Evolutionary conservation across 2,797 vertebrate species (phyloP), one percentile per base, ranked within the genome.

Genomic region (Vespertilio murinus): DNA sequence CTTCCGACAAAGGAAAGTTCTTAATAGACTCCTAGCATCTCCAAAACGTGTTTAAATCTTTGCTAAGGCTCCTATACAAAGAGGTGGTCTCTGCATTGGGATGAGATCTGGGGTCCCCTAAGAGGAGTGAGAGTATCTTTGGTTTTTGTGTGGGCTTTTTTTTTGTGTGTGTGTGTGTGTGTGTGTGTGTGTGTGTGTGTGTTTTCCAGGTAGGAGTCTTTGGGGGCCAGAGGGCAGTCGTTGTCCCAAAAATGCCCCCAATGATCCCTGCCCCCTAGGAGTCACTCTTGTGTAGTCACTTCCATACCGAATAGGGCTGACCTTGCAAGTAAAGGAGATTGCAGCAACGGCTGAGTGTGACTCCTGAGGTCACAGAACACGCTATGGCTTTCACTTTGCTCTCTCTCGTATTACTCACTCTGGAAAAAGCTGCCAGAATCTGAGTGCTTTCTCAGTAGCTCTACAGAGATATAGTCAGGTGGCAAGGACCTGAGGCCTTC

Each of bases 1-100:
- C 71, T 83, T 92, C 86, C 59, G 61, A 93, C 67, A 92, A 42
- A 88, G 81, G 13, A 90, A 93, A 89, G 45, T 69, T 61, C 65
- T 93, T 86, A 65, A 71, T 28, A 78, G 42, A 82, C 17, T 56
- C 65, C 30, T 45, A 90, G 28, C 30, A 90, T 79, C 54, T 73
- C 73, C 45, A 94, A 85, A 91, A 79, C 59, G 42, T 69, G 23
- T 65, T 82, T 88, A 84, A 81, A 11, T 75, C 91, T 28, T 38
- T 77, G 49, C 8, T 71, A 69, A 22, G 33, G 65, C 47, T 82
- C 74, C 81, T 61, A n/a, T 17, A 88, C 22, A 88, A 64, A 87
- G 54, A 78, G 13, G 1, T 64, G 25, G 35, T 22, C 17, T 95
- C 75, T 52, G 11, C 30, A 25, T 1, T 65, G 25, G 38, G 47